Base-by-base conservation (phyloP, 2,113 vertebrate species). In the Psettodes erumei region DNA sequence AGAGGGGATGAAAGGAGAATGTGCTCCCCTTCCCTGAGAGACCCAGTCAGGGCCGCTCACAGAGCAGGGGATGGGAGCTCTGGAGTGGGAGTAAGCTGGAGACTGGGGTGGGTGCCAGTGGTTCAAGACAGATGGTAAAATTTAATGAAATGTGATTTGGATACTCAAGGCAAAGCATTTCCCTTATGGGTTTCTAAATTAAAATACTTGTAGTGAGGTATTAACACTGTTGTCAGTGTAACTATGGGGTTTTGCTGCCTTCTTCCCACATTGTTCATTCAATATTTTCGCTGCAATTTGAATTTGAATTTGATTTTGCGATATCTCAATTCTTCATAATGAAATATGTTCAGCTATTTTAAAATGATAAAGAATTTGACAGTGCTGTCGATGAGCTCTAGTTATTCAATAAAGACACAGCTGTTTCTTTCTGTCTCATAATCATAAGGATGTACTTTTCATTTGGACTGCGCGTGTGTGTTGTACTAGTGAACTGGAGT, bases 1-100 rank as follows among this genome's bases (percentile, higher is more conserved):
- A 93, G 88, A 94, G 91, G 83, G 93, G 93, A 94, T 94, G 93
- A 94, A 95, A 95, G 94, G 93, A 91, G 93, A 94, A 93, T 86
- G 82, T 86, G 88, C 88, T 93, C 88, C 83, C n/a, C 81, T 86
- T 93, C 91, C 91, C 91, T 67, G 56, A 91, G 88, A 92, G 91
- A 89, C 84, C 83, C 81, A 91, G 88, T 83, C 91, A 89, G 86
- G 87, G 89, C 88, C 74, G 71, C 82, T 88, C 81, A 55, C 55
- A 75, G 87, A 87, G 84, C 80, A 64, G 71, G 60, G 79, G 65
- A 76, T 58, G 43, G 71, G 55, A 85, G 79, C 74, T 75, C 53
- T 38, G 86, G 79, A 69, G 78, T 68, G 75, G 80, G 77, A 66
- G 59, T 35, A 60, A 68, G 15, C 66, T 37, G 16, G 48, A 68